Base-by-base conservation (phyloP, 2,797 vertebrate species). In the Nannoperca obscura region DNA sequence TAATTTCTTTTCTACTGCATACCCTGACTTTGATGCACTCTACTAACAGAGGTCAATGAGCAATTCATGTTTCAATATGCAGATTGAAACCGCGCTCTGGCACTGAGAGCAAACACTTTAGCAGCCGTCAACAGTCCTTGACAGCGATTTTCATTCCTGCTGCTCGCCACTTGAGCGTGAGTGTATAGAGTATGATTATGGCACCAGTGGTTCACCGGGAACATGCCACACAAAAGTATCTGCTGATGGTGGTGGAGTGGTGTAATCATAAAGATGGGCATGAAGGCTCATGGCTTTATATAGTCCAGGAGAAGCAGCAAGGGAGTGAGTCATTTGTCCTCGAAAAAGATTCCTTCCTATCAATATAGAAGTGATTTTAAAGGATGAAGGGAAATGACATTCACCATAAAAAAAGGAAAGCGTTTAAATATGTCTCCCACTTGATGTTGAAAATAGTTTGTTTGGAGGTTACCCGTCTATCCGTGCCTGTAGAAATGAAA, bases 211-310 rank as follows among this genome's bases (percentile, higher is more conserved):
- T 72, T 83, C 73, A 81, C 55, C 74, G 70, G 38, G 71, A 72
- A 79, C 64, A 70, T 44, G 76, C 72, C 73, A 83, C 73, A 78
- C 58, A 84, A 78, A 81, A 86, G 82, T 73, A 78, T 84, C 81
- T 77, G 71, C 83, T 79, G 84, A 88, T 78, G 85, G 80, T 53
- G 57, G 49, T 68, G 57, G 63, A 89, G 87, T 86, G 85, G 83
- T 62, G 55, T 80, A 75, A 85, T 83, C 61, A 82, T 58, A 65
- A 82, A 67, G 58, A 79, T 22, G 72, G 24, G n/a, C 63, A 71
- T 52, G 70, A 71, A 55, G 80, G 68, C 84, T 75, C 83, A 85
- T 74, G 27, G 80, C 77, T 86, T 84, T 50, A 79, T 84, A 75
- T 78, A 86, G 76, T 78, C 40, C 71, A 69, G 64, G 69, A 74